Evolutionary conservation across 1,140 invertebrate genomes (phyloP).

Genomic region (Camponotus vicinus): DNA sequence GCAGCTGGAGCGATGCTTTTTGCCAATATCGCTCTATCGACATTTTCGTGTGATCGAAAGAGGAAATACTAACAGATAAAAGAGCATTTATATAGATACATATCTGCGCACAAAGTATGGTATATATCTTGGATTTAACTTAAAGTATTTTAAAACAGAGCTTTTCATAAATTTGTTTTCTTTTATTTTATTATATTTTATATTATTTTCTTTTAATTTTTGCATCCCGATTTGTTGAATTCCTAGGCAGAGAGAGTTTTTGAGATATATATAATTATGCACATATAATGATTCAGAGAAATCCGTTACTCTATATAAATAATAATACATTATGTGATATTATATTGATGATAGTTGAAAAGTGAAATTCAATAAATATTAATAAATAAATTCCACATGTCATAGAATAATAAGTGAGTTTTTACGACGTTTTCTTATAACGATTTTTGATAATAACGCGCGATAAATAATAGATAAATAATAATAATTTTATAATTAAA

Average conservation of each 20-base stretch:
- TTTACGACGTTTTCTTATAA: background rate
- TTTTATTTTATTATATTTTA: background rate
- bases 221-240: background rate
- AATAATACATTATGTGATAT: background rate
- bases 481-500: background rate
- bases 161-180: too few relatives aligned
- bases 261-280: background rate
- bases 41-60: background rate
- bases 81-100: background rate
- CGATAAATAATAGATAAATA: too few relatives aligned
- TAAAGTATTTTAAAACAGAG: background rate
- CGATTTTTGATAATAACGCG: background rate
- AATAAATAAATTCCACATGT: background rate
- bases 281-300: background rate
- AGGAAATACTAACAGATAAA: constrained; percentile 17
- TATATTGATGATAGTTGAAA: background rate
- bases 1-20: constrained; percentile 27
- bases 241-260: background rate
- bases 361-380: background rate
- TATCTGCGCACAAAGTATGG: background rate
- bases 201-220: background rate
- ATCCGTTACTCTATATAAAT: background rate
- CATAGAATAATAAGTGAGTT: background rate
- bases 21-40: constrained; percentile 22
- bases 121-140: background rate